These are phyloP conservation scores for Pseudotriccus pelzelni DNA, from an alignment of 2,797 vertebrate genomes.

Conservation along the genomic window DNA sequence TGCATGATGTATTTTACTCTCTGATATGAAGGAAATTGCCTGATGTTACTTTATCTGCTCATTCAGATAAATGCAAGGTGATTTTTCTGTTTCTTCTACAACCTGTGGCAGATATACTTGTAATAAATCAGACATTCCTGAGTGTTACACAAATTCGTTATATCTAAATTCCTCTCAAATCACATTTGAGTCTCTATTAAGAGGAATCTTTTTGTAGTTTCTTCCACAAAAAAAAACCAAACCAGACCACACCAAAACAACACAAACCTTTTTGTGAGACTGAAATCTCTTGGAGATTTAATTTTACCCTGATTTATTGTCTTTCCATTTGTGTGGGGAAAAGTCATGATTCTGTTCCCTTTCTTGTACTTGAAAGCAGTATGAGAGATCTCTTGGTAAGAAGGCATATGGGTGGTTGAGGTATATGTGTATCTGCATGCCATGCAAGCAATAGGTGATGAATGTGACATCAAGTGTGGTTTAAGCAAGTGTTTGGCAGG, in stretches of 20 bases:
- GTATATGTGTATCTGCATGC: neutral
- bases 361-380: neutral
- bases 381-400: neutral
- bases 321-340: neutral
- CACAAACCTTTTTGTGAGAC: neutral
- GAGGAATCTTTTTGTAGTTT: neutral
- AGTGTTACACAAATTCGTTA: neutral
- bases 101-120: neutral
- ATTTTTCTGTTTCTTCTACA: neutral
- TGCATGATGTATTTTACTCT: neutral
- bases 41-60: neutral
- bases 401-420: neutral
- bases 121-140: neutral
- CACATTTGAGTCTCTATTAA: neutral
- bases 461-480: neutral
- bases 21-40: neutral
- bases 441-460: neutral
- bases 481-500: neutral
- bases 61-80: neutral
- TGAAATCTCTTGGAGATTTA: neutral
- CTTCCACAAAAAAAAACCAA: neutral
- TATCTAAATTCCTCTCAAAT: neutral
- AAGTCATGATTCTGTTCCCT: neutral
- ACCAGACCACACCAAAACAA: neutral
- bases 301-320: neutral